These are phyloP conservation scores for Scopus umbretta DNA, from an alignment of 2,113 vertebrate species.

Conservation along the genomic window DNA sequence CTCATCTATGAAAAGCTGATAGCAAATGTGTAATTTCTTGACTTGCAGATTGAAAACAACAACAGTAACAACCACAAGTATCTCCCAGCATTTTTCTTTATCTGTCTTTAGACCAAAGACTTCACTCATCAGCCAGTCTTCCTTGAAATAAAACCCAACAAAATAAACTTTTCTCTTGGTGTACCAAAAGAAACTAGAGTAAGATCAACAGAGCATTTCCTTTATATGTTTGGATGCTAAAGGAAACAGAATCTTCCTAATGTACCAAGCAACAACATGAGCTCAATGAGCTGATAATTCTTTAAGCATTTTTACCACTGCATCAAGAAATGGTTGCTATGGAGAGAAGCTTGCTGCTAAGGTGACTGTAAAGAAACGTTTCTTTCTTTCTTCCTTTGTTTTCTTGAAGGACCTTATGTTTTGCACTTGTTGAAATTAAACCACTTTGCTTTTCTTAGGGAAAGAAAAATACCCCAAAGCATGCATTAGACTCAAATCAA, in stretches of 20 bases:
- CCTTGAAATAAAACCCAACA: background rate
- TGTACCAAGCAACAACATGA: background rate
- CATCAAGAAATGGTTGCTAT: background rate
- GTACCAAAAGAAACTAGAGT: background rate
- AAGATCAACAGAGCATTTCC: background rate
- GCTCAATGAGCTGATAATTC: background rate
- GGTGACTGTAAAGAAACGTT: background rate
- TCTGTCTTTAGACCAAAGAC: background rate
- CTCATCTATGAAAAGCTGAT: background rate
- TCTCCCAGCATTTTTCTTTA: background rate
- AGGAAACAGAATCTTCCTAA: background rate
- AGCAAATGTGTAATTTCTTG: background rate
- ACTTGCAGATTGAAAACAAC: background rate
- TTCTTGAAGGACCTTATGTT: background rate
- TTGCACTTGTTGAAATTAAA: background rate
- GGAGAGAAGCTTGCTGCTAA: background rate
- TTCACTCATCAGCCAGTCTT: background rate
- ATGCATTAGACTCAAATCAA: background rate
- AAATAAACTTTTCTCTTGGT: background rate
- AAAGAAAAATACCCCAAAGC: background rate
- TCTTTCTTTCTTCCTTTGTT: background rate
- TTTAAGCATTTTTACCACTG: background rate
- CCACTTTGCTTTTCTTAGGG: background rate
- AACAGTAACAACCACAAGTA: background rate
- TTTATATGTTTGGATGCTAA: background rate